Evolutionary conservation across 2,888 invertebrate genomes (phyloP), one percentile per base, ranked within the genome.

Genomic region (Geophilus truncorum): DNA sequence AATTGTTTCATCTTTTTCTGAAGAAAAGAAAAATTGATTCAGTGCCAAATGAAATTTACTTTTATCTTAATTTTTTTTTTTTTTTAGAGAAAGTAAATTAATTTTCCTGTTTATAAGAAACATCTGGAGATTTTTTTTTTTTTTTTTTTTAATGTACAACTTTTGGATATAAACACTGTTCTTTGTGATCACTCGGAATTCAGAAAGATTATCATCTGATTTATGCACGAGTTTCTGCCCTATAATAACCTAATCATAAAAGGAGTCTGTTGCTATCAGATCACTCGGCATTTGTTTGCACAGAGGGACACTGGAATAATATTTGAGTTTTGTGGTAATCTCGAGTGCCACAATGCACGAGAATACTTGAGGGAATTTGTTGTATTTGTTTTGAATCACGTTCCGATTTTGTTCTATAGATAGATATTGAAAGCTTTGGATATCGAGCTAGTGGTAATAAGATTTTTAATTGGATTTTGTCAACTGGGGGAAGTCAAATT

Each of bases 291-390:
- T 70, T 70, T 70, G 70, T 70, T 70, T 70, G 70, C 70, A 25
- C 70, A 70, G 70, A 70, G 70, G 70, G 70, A 70, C 70, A 70
- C 70, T 70, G 70, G 70, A 70, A 70, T 70, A 70, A 70, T 70
- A 70, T 70, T 70, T 70, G 70, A 70, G 70, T 70, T 70, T 70
- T 70, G 70, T 70, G 70, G 70, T 70, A 70, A 70, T 70, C 70
- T 70, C 70, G 9, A 15, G 70, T 70, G 70, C 70, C 70, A 70
- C 70, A 70, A 70, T 70, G 70, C 70, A 70, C 70, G 25, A 25
- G n/a, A 70, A 70, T 70, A 10, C 70, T 25, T n/a, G 28, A 70
- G 70, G 70, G 70, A 70, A n/a, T 70, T 70, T 70, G 70, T 70
- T 70, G 70, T 70, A 70, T 70, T 70, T 70, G 70, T 70, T 70